Conservation (phyloP, 2,888 invertebrate genomes). For the Lepidocyrtoides sp. region DNA sequence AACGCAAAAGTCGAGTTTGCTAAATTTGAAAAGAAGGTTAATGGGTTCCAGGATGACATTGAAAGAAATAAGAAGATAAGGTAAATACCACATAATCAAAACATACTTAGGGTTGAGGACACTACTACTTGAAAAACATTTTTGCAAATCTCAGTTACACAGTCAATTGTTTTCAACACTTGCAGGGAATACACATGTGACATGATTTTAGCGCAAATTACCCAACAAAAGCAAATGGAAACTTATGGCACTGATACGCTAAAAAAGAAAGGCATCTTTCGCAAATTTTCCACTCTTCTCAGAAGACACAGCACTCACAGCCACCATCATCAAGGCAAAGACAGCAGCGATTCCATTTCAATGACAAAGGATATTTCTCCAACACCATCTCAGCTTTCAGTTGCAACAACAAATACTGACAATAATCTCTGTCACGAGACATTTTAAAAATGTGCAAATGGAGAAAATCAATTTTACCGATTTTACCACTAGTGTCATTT, state of each 20-base stretch:
- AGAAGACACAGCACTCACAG: slow-evolving; percentile 72
- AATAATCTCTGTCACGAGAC: slow-evolving; percentile 26
- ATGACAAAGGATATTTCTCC: slow-evolving; percentile 21
- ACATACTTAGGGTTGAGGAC: too few species aligned
- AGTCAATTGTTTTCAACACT: too few species aligned
- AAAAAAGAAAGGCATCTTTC: slow-evolving; percentile 70
- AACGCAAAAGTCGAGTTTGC: slow-evolving; percentile 27
- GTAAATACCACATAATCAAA: slow-evolving; percentile 39
- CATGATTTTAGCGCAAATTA: slow-evolving; percentile 70
- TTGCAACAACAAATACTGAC: not conserved
- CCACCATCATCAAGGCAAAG: slow-evolving; percentile 21
- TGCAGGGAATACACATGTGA: slow-evolving; percentile 72
- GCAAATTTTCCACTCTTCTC: slow-evolving; percentile 77
- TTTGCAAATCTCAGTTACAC: not conserved
- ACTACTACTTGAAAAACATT: too few species aligned
- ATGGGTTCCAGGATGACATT: slow-evolving; percentile 46
- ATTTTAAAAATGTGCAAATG: slow-evolving; percentile 15
- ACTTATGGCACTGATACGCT: slow-evolving; percentile 47
- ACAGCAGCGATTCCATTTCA: not conserved
- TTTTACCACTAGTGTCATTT: too few species aligned
- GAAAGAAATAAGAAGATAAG: slow-evolving; percentile 59
- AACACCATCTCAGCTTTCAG: slow-evolving; percentile 53
- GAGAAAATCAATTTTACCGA: too few species aligned
- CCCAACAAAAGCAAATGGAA: slow-evolving; percentile 52
- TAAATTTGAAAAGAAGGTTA: slow-evolving; percentile 22